Percentiles rank a stretch among this genome's conserved stretches.
Evolutionary conservation across 2,113 vertebrate species (phyloP).

Genomic region (Cranoglanis bouderius): DNA sequence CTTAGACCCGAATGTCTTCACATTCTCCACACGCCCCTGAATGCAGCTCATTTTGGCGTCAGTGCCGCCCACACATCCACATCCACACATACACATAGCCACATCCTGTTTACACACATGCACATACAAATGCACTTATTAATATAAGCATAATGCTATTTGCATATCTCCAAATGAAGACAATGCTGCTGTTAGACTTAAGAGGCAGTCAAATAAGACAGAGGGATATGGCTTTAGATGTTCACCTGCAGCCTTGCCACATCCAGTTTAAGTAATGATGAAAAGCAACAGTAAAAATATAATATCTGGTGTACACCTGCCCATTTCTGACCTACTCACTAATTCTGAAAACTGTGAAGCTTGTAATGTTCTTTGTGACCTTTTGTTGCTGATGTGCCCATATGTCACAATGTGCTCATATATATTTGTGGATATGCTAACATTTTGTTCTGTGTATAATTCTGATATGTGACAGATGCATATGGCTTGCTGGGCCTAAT

Average conservation of each 20-base stretch:
- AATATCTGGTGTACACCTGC: not conserved
- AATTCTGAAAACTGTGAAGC: not conserved
- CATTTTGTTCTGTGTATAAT: not conserved
- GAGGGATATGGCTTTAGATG: slow-evolving; percentile 24
- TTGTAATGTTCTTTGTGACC: slow-evolving; percentile 21
- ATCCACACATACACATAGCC: no score
- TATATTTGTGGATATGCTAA: not conserved
- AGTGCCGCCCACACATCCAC: slow-evolving; percentile 17
- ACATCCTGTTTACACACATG: slow-evolving; percentile 5
- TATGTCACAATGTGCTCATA: slow-evolving; percentile 15
- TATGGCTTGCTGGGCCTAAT: not conserved
- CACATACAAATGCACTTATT: not conserved
- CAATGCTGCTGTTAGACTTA: not conserved
- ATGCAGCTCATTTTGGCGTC: slow-evolving; percentile 24
- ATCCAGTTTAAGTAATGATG: not conserved
- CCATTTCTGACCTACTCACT: not conserved
- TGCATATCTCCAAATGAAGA: not conserved
- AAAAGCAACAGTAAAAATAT: not conserved
- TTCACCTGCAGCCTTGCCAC: not conserved
- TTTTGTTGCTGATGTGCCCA: slow-evolving; percentile 20
- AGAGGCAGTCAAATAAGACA: not conserved
- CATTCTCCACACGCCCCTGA: not conserved
- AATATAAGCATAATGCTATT: not conserved
- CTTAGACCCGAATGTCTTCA: not conserved
- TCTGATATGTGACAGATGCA: slow-evolving; percentile 7